phyloP scores from a whole-genome alignment of 2,797 vertebrate species.

The Florisuga fusca region DNA sequence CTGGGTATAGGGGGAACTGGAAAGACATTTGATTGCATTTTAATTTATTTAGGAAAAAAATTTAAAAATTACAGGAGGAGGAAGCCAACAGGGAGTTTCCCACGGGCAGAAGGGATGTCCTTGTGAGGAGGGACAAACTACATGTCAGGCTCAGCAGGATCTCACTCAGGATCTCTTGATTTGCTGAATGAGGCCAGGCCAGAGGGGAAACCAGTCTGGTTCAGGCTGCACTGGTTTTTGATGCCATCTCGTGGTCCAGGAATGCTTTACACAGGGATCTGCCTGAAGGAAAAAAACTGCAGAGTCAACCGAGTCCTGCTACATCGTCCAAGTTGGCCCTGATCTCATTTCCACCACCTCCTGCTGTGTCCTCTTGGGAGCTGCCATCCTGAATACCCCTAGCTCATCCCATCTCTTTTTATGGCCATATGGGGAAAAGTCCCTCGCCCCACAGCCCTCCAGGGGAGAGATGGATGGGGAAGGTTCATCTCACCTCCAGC shows the following conservation, averaged over 20 bases:
- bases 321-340: fast-evolving
- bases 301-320: neutral
- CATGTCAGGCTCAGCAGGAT: neutral
- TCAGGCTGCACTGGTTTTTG: neutral
- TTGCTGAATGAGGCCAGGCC: neutral
- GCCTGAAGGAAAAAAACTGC: neutral
- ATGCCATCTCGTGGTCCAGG: slow-evolving; percentile 41
- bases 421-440: neutral
- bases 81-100: neutral
- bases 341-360: neutral
- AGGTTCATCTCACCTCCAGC: neutral
- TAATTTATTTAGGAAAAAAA: neutral
- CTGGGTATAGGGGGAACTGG: neutral
- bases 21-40: neutral
- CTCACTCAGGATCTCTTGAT: neutral
- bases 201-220: neutral
- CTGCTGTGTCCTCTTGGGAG: neutral
- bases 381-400: neutral
- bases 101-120: neutral
- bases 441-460: neutral
- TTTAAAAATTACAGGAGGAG: fast-evolving
- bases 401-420: neutral
- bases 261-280: neutral
- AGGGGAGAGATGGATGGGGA: neutral
- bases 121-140: fast-evolving